phyloP scores from a whole-genome alignment of 2,888 invertebrate genomes.

The Polyommatus iphigenia region DNA sequence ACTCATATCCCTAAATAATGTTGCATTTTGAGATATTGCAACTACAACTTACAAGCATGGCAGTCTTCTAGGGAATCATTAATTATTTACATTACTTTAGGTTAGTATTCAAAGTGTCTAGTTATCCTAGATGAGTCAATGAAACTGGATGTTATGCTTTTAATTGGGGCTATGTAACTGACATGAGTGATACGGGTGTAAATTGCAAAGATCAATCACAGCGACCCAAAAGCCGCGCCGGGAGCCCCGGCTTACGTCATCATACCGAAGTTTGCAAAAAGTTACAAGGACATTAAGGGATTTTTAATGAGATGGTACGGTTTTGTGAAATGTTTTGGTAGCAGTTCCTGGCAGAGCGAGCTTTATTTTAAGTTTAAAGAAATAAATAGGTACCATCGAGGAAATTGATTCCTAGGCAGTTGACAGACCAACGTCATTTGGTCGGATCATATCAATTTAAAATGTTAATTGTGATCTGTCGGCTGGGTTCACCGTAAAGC shows the following conservation, averaged over 20 bases:
- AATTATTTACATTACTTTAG: neutral
- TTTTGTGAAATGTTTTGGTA: neutral
- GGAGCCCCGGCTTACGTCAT: constrained; percentile 3
- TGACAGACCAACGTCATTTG: no score
- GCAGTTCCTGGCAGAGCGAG: neutral
- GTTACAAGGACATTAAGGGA: neutral
- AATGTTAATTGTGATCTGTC: no score
- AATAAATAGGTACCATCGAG: no score
- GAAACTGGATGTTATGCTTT: neutral
- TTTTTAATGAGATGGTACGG: neutral
- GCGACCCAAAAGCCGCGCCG: constrained; percentile 4
- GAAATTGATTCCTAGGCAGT: no score
- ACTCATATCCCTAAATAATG: no score
- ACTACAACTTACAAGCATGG: no score
- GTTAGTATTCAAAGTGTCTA: neutral
- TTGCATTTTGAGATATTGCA: no score
- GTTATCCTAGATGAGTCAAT: constrained; percentile 6
- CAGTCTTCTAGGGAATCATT: neutral
- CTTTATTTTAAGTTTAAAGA: neutral
- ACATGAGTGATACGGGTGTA: constrained; percentile 7
- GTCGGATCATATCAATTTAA: no score
- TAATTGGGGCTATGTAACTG: neutral
- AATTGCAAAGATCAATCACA: constrained; percentile 11
- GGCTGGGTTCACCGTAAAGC: no score
- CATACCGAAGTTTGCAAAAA: neutral